Evolutionary conservation across 2,113 vertebrate species (phyloP).

Genomic region (Euleptes europaea): DNA sequence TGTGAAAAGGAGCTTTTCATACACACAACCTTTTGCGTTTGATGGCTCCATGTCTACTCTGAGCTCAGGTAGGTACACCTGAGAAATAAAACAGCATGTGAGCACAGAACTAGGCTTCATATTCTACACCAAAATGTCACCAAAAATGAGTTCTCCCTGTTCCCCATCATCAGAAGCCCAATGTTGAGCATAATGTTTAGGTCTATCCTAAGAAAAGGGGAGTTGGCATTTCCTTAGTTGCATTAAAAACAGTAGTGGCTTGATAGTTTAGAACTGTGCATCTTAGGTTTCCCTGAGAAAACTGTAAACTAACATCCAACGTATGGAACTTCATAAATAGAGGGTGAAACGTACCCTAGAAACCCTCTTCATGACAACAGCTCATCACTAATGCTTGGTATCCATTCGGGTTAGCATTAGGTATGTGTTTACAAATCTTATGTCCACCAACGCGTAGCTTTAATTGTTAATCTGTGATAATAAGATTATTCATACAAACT

Average conservation of each 20-base stretch:
- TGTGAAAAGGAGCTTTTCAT: not conserved
- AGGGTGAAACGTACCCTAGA: rapidly evolving
- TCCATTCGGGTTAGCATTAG: not conserved
- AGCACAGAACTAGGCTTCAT: not conserved
- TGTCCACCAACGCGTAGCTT: not conserved
- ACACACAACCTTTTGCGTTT: not conserved
- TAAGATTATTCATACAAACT: slow-evolving; percentile 15
- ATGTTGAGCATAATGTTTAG: not conserved
- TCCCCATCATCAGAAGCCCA: not conserved
- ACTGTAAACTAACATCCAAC: not conserved
- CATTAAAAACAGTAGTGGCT: not conserved
- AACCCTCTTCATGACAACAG: slow-evolving; percentile 2
- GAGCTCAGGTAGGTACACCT: not conserved
- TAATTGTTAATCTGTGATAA: slow-evolving; percentile 11
- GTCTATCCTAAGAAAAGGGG: not conserved
- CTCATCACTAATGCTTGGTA: not conserved
- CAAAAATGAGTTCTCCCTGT: not conserved
- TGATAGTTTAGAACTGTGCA: not conserved
- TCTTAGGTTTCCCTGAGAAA: not conserved
- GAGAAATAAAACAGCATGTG: not conserved
- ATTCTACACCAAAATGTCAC: not conserved
- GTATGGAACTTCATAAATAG: not conserved
- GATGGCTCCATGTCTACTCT: not conserved
- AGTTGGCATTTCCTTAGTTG: not conserved
- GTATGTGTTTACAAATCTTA: slow-evolving; percentile 10